Evolutionary conservation across 2,113 vertebrate species (phyloP).

Genomic region (Regulus satrapa): DNA sequence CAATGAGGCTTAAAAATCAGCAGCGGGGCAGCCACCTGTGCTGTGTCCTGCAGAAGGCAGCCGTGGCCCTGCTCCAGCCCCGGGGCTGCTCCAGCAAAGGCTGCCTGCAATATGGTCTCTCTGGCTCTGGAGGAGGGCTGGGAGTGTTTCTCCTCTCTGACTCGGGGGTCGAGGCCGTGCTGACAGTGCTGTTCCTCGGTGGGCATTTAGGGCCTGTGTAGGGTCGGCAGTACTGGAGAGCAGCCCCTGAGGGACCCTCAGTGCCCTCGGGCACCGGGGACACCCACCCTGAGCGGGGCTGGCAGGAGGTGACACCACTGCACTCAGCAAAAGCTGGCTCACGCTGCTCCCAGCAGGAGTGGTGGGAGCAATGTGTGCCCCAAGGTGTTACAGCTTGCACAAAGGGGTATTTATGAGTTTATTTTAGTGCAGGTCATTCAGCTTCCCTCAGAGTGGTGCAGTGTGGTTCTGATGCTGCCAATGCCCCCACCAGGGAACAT

Average conservation of each 20-base stretch:
- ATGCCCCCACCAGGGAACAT: background rate
- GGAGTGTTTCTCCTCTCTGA: background rate
- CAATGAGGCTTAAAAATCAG: background rate
- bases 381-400: background rate
- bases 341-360: background rate
- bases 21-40: constrained; percentile 3
- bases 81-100: background rate
- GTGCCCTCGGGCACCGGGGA: background rate
- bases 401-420: background rate
- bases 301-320: background rate
- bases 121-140: background rate
- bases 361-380: background rate
- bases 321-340: background rate
- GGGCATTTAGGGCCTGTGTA: rapidly evolving
- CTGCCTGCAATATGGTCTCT: background rate
- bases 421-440: background rate
- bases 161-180: background rate
- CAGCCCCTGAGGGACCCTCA: background rate
- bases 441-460: background rate
- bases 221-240: background rate
- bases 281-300: background rate
- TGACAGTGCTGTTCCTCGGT: rapidly evolving
- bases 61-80: background rate
- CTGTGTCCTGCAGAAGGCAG: background rate
- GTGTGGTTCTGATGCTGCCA: background rate